Evolutionary conservation across 2,113 vertebrate species (phyloP), one percentile per base, ranked within the genome.

Genomic region (Amphiprion percula): DNA sequence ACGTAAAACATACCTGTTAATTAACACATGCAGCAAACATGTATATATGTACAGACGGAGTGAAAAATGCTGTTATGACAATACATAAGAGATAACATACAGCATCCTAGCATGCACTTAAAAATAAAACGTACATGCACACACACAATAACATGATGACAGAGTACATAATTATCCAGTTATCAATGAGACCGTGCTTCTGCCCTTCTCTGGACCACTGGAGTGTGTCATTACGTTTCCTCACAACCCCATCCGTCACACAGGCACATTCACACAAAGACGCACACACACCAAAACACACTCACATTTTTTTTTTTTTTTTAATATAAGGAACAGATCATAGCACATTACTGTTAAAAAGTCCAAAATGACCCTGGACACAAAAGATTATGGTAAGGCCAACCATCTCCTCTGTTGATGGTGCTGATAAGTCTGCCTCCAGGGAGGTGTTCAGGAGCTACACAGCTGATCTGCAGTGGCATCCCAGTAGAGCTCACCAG

Each of bases 201-300:
- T 80, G 80, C 86, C 83, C 82, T 90, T 91, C 87, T 87, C 83
- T 92, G 88, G 88, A 91, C 85, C 89, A 89, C 62, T 92, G 89
- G 88, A 90, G 84, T 92, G 85, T 91, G 88, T 92, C 89, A 93
- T 93, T 92, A 84, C 82, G 75, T 93, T 90, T 91, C 83, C 80
- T 78, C 79, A 86, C 70, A 72, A 87, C 73, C 86, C 75, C 86
- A 91, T 93, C 85, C 50, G 69, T 91, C 87, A 88, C 85, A 33
- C 30, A 58, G 23, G 17, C 52, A 49, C 53, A 58, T 26, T 54
- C 52, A 41, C 59, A 59, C 62, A 65, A 39, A 44, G 33, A 62
- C 58, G 50, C 39, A 64, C 41, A 26, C 41, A 66, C 11, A 53
- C 47, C 66, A 24, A n/a, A 21, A 49, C 61, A 74, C 37, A 47